Evolutionary conservation across 1,140 invertebrate species (phyloP).

Genomic region (Mamestra configurata): DNA sequence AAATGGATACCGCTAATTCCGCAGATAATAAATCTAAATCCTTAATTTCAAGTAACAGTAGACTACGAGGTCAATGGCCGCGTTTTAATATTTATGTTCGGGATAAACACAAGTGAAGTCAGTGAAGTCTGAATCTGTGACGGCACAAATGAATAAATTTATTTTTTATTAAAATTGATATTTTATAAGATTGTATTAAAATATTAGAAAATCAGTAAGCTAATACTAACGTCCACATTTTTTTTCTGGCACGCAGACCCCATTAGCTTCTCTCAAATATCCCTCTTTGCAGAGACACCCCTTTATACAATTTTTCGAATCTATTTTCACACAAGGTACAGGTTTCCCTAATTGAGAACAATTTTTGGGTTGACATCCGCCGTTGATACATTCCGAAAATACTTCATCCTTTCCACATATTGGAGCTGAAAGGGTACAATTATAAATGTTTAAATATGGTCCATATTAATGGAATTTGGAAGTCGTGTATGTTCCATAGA

Average conservation of each 20-base stretch:
- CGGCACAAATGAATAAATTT: no score
- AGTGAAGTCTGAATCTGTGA: no score
- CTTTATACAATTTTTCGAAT: constrained; percentile 22
- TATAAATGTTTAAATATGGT: not conserved
- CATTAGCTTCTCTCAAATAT: constrained; percentile 53
- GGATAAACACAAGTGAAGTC: no score
- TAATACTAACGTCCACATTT: constrained; percentile 50
- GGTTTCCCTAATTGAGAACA: constrained; percentile 57
- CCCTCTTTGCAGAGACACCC: constrained; percentile 58
- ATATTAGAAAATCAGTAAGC: not conserved
- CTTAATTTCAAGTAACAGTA: no score
- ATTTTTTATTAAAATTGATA: no score
- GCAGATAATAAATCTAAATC: no score
- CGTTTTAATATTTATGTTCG: no score
- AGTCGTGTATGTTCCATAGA: no score
- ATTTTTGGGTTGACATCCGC: constrained; percentile 51
- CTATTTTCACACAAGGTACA: constrained; percentile 40
- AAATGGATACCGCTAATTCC: not conserved
- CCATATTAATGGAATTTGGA: not conserved
- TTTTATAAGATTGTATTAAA: no score
- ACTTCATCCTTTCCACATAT: constrained; percentile 55
- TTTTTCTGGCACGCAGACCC: constrained; percentile 55
- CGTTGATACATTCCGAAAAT: constrained; percentile 49
- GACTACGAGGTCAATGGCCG: no score
- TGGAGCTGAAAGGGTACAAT: constrained; percentile 48